phyloP scores from a whole-genome alignment of 2,797 vertebrate species.

The Acanthis flammea region DNA sequence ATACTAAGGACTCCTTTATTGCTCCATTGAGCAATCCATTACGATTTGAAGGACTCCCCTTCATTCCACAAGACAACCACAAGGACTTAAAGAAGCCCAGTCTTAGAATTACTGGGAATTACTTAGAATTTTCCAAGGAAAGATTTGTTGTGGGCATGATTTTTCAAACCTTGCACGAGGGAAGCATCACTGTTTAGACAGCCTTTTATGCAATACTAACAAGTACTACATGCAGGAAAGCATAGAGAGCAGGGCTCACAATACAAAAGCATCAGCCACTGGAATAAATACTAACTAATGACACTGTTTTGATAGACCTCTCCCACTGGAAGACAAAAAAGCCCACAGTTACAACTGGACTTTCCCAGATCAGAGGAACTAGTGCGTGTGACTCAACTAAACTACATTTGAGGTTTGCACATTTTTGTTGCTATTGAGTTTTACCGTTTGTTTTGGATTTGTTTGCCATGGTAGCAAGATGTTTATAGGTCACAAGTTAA shows the following conservation, averaged over 20 bases:
- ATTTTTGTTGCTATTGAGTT: neutral
- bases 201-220: neutral
- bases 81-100: neutral
- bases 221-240: neutral
- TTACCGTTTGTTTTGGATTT: neutral
- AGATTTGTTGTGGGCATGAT: neutral
- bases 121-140: neutral
- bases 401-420: neutral
- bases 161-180: neutral
- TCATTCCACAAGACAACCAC: neutral
- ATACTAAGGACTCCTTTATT: neutral
- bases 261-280: slow-evolving; percentile 23
- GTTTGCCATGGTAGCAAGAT: neutral
- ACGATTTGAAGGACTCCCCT: neutral
- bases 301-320: neutral
- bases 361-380: neutral
- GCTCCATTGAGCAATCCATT: neutral
- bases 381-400: neutral
- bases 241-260: neutral
- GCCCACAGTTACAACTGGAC: neutral
- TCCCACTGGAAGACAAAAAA: neutral
- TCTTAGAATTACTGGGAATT: neutral
- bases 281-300: neutral
- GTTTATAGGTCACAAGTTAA: neutral
- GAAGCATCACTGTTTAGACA: neutral